Base-by-base conservation (phyloP, 2,888 invertebrate species). In the Therioaphis trifolii region DNA sequence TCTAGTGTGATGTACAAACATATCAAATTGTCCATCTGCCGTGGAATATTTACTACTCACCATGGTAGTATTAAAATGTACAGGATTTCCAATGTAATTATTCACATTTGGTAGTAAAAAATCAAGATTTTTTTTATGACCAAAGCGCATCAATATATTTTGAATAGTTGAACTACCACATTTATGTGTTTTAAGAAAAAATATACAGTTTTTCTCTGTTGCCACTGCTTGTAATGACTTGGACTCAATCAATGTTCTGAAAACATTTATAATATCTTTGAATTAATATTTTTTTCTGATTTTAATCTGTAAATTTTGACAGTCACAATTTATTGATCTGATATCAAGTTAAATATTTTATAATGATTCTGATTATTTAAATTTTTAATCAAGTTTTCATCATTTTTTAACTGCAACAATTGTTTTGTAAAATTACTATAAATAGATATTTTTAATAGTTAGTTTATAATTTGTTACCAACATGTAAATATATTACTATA, bases 181-280 rank as follows among this genome's bases (percentile, higher is more conserved):
- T 86, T 87, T 87, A 84, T 87, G 87, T 11, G 86, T 86, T 84
- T 87, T 87, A 15, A 87, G 68, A 82, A 87, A 87, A 72, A 87
- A 86, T 12, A 87, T 85, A 72, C 85, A 84, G 18, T 85, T 84
- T 9, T 61, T 80, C 43, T 79, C 52, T 43, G 14, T 43, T 27
- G n/a, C 9, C 4, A 4, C 15, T 9, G n/a, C 4, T 43, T 27
- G 18, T 4, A 40, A 24, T 40, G 5, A 18, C 1, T 68, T 40
- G 0, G 52, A 2, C n/a, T 79, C 24, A n/a, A 43, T 55, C 4
- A 15, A 49, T 66, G 18, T 68, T 21, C 78, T 79, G 55, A 55
- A 79, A 79, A 69, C 27, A 55, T 14, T 43, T 15, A 27, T 27
- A 29, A 61, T 27, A 14, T 4, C 15, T 55, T n/a, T n/a, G 3